Evolutionary conservation across 2,113 vertebrate genomes (phyloP).

Genomic region (Marmota flaviventris): DNA sequence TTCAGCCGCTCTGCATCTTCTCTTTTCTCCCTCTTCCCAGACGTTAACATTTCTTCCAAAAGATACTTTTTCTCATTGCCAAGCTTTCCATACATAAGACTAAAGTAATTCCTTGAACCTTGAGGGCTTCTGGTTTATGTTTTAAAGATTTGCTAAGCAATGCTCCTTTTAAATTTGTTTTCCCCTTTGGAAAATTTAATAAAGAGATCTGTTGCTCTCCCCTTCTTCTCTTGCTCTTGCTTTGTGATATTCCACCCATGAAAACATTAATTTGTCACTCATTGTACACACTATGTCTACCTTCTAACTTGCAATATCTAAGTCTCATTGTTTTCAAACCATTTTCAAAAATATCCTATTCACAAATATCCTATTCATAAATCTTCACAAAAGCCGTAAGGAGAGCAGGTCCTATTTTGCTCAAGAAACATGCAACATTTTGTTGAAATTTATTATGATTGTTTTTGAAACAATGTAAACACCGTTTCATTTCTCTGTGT

Average conservation of each 20-base stretch:
- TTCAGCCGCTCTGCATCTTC: not conserved
- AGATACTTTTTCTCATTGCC: conserved; percentile 16
- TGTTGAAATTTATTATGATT: not conserved
- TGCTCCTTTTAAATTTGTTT: not conserved
- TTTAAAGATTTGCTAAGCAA: not conserved
- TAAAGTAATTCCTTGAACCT: not conserved
- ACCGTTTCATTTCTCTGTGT: not conserved
- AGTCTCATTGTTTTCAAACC: not conserved
- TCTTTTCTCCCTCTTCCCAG: not conserved
- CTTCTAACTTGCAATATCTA: not conserved
- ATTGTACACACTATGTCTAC: not conserved
- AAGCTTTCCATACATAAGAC: not conserved
- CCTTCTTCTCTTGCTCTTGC: not conserved
- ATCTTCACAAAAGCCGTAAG: not conserved
- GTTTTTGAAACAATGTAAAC: not conserved
- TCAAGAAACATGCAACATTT: not conserved
- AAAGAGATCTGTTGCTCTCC: not conserved
- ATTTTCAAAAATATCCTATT: not conserved
- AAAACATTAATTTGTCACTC: not conserved
- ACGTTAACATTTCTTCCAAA: conserved; percentile 20
- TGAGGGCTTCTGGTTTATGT: conserved; percentile 19
- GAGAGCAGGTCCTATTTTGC: not conserved
- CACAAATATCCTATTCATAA: not conserved
- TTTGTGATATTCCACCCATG: not conserved
- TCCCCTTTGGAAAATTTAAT: not conserved